A percentile compares a stretch with the other conserved stretches of the same genome.
These are phyloP conservation scores for Peromyscus maniculatus DNA, from an alignment of 2,113 vertebrate genomes.

Conservation along the genomic window DNA sequence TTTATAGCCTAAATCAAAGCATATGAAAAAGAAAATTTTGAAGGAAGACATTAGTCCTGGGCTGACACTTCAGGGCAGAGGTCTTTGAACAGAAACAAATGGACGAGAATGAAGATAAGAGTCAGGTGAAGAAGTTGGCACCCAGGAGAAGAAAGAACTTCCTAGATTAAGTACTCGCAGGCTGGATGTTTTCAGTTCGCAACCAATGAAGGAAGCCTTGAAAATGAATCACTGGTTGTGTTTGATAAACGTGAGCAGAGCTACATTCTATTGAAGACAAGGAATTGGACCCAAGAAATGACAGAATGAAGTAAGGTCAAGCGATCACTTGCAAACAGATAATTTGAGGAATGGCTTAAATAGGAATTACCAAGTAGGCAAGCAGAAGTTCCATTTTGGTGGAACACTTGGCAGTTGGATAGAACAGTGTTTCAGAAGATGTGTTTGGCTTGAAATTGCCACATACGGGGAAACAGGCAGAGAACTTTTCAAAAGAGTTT, in stretches of 20 bases:
- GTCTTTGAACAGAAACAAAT: not conserved
- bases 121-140: not conserved
- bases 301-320: not conserved
- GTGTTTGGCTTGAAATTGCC: not conserved
- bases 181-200: too few relatives aligned
- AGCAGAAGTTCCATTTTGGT: not conserved
- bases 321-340: accelerated
- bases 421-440: not conserved
- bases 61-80: accelerated
- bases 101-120: not conserved
- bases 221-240: not conserved
- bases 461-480: not conserved
- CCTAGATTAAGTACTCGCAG: not conserved
- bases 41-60: not conserved
- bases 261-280: not conserved
- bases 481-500: not conserved
- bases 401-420: not conserved
- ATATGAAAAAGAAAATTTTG: not conserved
- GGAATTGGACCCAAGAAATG: not conserved
- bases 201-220: not conserved
- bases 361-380: not conserved
- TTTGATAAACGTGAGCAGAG: not conserved
- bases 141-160: not conserved
- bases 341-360: not conserved
- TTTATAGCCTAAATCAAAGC: not conserved